Evolutionary conservation across 2,797 vertebrate genomes (phyloP), one percentile per base, ranked within the genome.

Genomic region (Sebastes aleutianus): DNA sequence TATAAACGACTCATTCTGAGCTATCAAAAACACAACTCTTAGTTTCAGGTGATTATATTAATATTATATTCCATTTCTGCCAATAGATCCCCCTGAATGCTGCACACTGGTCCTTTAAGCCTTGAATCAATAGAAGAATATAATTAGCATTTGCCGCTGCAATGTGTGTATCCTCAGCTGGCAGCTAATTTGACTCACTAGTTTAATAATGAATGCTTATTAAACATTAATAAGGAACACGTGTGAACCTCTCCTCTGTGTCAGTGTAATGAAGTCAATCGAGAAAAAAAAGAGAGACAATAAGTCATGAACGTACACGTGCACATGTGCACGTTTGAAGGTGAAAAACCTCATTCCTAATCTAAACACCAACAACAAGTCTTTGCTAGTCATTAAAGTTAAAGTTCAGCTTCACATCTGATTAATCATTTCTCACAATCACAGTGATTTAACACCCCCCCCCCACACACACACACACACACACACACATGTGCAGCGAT

Each of bases 381-480:
- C 6, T 61, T 32, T 9, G 3, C 10, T 69, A n/a, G 54, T 75
- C 39, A 26, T 63, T 39, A 50, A 53, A 39, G 8, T 11, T 9
- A n/a, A 43, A 72, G 62, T 34, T 61, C 27, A 12, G 62, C 65
- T 43, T 74, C 22, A 36, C 31, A 32, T 69, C 29, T 70, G 50
- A 83, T 74, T 63, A 22, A 71, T 68, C 56, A 63, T 39, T 39
- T 56, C 31, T 61, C 29, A 68, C 68, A 75, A 62, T 71, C 74
- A 39, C 68, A 66, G 29, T 50, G 31, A 57, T 79, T 20, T 50
- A 22, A 57, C 56, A 4, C 4, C 18, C 8, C 26, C 22, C n/a
- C 3, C 29, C n/a, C 8, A 3, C 13, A 3, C 12, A 34, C 4
- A 32, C 11, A 29, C n/a, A 3, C 31, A 36, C 34, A 36, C 34